These are phyloP conservation scores for Microtus richardsoni DNA, from an alignment of 2,113 vertebrate species.

Conservation along the genomic window DNA sequence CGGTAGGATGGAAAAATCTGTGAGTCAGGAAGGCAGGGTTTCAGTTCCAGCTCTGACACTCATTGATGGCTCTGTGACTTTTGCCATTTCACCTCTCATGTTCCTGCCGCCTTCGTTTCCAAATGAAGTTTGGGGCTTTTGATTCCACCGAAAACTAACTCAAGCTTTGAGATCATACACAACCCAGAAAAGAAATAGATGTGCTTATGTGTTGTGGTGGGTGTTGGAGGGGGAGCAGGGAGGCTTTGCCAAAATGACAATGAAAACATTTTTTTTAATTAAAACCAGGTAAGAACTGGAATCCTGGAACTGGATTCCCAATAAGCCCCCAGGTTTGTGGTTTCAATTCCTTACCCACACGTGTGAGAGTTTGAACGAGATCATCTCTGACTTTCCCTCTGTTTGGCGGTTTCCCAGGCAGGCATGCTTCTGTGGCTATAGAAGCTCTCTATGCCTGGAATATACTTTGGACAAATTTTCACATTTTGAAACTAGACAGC, in stretches of 20 bases:
- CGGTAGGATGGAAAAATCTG: conserved; percentile 13
- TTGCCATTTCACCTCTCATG: background rate
- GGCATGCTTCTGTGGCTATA: background rate
- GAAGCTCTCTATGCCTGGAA: background rate
- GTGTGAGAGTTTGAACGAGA: conserved; percentile 5
- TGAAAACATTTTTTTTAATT: background rate
- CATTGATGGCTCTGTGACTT: background rate
- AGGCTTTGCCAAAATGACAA: background rate
- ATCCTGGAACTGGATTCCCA: background rate
- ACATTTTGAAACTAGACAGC: conserved; percentile 40
- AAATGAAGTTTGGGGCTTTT: background rate
- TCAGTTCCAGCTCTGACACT: background rate
- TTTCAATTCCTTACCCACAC: background rate
- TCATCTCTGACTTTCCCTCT: background rate
- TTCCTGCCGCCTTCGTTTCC: conserved; percentile 1
- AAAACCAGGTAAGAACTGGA: background rate
- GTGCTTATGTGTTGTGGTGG: background rate
- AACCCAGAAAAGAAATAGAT: conserved; percentile 36
- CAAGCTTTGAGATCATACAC: background rate
- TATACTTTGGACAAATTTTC: background rate
- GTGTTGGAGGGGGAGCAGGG: background rate
- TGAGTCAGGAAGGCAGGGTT: background rate
- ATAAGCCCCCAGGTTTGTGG: background rate
- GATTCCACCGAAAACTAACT: conserved; percentile 15
- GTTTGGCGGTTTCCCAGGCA: background rate